A percentile compares a stretch with the other conserved stretches of the same genome.
phyloP scores from a whole-genome alignment of 2,888 invertebrate species.

The Ophioninae sp. region DNA sequence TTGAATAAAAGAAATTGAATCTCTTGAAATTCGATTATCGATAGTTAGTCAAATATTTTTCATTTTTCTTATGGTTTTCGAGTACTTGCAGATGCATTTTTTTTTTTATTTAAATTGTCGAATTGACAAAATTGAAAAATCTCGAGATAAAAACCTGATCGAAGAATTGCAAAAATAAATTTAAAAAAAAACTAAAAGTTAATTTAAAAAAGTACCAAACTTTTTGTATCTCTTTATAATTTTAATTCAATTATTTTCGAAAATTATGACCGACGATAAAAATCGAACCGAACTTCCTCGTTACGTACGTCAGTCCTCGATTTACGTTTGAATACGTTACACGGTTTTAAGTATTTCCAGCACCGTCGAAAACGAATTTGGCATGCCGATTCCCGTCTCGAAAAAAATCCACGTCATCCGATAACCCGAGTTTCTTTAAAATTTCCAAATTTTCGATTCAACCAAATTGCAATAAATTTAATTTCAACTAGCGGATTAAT shows the following conservation, averaged over 20 bases:
- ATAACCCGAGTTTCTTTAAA: neutral
- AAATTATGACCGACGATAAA: neutral
- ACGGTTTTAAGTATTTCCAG: neutral
- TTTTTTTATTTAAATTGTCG: too few species aligned
- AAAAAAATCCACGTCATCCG: slow-evolving; percentile 28
- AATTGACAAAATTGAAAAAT: neutral
- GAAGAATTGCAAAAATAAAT: too few species aligned
- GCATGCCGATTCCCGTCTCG: slow-evolving; percentile 44
- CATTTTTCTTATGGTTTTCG: neutral
- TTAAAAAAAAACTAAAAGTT: neutral
- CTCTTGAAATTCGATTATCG: too few species aligned
- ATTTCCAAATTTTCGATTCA: too few species aligned
- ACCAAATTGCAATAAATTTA: too few species aligned
- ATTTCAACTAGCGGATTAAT: too few species aligned
- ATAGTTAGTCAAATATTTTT: too few species aligned
- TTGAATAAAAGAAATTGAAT: too few species aligned
- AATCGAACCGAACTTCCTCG: neutral
- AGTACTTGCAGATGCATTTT: too few species aligned
- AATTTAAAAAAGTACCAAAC: neutral
- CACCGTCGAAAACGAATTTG: slow-evolving; percentile 8
- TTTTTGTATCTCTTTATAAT: too few species aligned
- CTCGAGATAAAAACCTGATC: too few species aligned
- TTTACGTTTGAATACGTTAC: neutral
- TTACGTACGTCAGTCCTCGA: neutral
- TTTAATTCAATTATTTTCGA: neutral